Conservation (phyloP, 2,888 invertebrate genomes). For the Marasmarcha lunaedactyla region DNA sequence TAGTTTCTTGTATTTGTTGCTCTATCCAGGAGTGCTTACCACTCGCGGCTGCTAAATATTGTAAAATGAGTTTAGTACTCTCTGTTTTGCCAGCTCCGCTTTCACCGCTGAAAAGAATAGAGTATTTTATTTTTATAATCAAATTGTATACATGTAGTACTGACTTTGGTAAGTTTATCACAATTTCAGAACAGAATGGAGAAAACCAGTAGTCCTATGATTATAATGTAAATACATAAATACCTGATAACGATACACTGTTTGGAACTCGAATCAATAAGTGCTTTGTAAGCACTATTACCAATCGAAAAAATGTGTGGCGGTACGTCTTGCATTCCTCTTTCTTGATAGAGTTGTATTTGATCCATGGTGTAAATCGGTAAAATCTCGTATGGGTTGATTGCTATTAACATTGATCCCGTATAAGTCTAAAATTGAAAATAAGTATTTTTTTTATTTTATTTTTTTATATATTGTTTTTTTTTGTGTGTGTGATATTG, state of each 20-base stretch:
- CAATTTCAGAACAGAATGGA: too few species aligned
- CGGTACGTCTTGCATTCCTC: conserved; percentile 86
- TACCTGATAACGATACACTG: conserved; percentile 96
- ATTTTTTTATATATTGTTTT: too few species aligned
- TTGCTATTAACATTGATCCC: conserved; percentile 93
- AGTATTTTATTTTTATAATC: too few species aligned
- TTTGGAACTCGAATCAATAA: conserved; percentile 79
- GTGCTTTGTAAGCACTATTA: conserved; percentile 88
- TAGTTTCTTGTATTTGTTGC: conserved; percentile 96
- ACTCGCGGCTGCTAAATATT: conserved; percentile 93
- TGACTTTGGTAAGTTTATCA: too few species aligned
- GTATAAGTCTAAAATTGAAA: conserved; percentile 84
- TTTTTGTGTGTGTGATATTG: too few species aligned
- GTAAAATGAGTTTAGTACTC: conserved; percentile 92
- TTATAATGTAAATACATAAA: too few species aligned
- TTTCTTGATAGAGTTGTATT: conserved; percentile 84
- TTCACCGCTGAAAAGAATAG: conserved; percentile 86
- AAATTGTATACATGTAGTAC: too few species aligned
- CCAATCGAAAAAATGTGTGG: conserved; percentile 97
- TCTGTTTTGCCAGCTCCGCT: conserved; percentile 97
- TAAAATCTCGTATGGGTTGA: conserved; percentile 94
- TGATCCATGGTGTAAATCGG: conserved; percentile 95
- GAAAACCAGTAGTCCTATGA: too few species aligned
- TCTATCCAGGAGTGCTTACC: conserved; percentile 98
- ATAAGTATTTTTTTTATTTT: background rate